phyloP scores from a whole-genome alignment of 2,797 vertebrate genomes.

The Myotis vivesi region DNA sequence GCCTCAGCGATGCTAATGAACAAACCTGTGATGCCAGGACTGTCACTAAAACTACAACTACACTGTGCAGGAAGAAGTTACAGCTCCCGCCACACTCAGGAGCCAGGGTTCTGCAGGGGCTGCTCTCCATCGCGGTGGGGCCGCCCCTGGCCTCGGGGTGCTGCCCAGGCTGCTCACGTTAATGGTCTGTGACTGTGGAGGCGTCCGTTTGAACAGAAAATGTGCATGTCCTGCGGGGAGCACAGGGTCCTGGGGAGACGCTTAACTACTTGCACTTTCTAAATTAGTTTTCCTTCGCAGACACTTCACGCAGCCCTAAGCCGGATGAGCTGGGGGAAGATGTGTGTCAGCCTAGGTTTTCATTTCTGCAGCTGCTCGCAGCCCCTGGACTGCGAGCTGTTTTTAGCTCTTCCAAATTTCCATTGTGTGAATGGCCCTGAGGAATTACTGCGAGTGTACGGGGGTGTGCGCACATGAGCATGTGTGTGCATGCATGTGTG shows the following conservation, averaged over 20 bases:
- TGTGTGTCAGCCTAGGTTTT: neutral
- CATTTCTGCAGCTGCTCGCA: neutral
- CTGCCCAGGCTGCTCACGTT: conserved; percentile 47
- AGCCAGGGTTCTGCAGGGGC: neutral
- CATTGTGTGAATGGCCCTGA: neutral
- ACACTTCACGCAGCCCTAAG: neutral
- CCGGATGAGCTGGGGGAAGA: neutral
- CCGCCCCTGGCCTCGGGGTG: neutral
- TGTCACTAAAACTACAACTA: conserved; percentile 62
- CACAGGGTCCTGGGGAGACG: no score
- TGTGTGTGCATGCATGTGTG: neutral
- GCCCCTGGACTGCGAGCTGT: neutral
- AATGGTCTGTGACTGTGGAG: neutral
- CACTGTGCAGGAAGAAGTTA: neutral
- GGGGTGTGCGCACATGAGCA: neutral
- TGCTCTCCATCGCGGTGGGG: conserved; percentile 32
- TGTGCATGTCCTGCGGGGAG: neutral
- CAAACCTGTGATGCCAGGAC: conserved; percentile 7
- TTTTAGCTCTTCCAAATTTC: neutral
- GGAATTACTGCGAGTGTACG: neutral
- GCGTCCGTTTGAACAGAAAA: conserved; percentile 3
- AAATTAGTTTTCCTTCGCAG: conserved; percentile 7
- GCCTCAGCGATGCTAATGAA: conserved; percentile 77
- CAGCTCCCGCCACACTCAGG: neutral
- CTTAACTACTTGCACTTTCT: neutral